These are phyloP conservation scores for Chironomus tepperi DNA, from an alignment of 1,140 invertebrate genomes.

Conservation along the genomic window DNA sequence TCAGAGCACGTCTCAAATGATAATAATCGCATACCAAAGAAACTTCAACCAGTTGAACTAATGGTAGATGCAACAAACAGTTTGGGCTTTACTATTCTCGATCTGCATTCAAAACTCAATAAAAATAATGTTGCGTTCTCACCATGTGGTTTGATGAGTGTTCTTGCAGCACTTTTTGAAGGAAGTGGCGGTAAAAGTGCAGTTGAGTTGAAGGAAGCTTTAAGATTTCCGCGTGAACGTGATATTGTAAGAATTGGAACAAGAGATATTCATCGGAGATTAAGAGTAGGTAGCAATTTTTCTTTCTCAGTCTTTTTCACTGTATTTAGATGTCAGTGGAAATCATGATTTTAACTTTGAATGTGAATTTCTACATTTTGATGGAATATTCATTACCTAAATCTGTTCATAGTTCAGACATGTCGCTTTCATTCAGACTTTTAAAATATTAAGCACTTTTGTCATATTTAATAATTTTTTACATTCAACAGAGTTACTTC, in stretches of 20 bases:
- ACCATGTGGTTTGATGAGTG: slow-evolving; percentile 66
- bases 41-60: slow-evolving; percentile 49
- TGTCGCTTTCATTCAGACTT: too few relatives aligned
- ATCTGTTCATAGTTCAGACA: too few relatives aligned
- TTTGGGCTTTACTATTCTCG: slow-evolving; percentile 58
- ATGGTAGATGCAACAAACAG: slow-evolving; percentile 72
- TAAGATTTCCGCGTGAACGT: slow-evolving; percentile 57
- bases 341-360: neutral
- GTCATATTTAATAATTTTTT: too few relatives aligned
- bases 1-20: neutral
- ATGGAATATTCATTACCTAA: too few relatives aligned
- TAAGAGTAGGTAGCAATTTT: slow-evolving; percentile 49
- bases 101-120: slow-evolving; percentile 54
- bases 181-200: slow-evolving; percentile 58
- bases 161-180: slow-evolving; percentile 66
- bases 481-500: slow-evolving; percentile 58
- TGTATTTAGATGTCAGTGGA: neutral
- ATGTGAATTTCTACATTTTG: too few relatives aligned
- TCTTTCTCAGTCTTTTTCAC: neutral
- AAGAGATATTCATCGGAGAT: slow-evolving; percentile 64
- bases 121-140: slow-evolving; percentile 79
- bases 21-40: slow-evolving; percentile 27
- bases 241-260: slow-evolving; percentile 64
- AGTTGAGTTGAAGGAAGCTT: slow-evolving; percentile 55
- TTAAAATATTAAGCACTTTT: too few relatives aligned